Conservation (phyloP, 2,797 vertebrate species). For the Lemur catta region DNA sequence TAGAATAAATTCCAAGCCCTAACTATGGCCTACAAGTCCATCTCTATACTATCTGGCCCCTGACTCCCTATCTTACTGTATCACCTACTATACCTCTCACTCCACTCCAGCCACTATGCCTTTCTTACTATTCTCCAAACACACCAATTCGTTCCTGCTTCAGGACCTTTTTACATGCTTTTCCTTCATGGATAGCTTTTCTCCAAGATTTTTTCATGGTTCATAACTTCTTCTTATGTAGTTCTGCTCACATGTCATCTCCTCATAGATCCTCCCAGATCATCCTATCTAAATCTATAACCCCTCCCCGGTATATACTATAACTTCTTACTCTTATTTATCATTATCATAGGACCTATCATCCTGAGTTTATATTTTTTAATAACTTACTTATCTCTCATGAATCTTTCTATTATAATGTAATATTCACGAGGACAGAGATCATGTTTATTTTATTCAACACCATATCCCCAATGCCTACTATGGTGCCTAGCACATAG, state of each 20-base stretch:
- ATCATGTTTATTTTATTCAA: background rate
- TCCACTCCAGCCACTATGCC: background rate
- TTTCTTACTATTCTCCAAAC: background rate
- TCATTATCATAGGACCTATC: background rate
- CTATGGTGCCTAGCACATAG: background rate
- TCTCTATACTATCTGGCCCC: background rate
- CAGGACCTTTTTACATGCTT: background rate
- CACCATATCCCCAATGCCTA: background rate
- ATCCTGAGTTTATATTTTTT: background rate
- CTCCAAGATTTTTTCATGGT: background rate
- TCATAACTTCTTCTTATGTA: background rate
- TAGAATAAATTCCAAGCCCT: background rate
- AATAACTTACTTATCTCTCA: background rate
- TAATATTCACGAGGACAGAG: background rate
- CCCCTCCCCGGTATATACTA: background rate
- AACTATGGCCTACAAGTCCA: background rate
- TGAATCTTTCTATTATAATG: background rate
- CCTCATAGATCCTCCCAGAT: background rate
- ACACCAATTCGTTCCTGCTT: background rate
- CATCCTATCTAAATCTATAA: background rate
- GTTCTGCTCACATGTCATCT: background rate
- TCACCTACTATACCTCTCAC: background rate
- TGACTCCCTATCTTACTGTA: background rate
- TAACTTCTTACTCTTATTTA: background rate
- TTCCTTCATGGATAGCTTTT: background rate